Base-by-base conservation (phyloP, 2,797 vertebrate species). In the Lepus townsendii region DNA sequence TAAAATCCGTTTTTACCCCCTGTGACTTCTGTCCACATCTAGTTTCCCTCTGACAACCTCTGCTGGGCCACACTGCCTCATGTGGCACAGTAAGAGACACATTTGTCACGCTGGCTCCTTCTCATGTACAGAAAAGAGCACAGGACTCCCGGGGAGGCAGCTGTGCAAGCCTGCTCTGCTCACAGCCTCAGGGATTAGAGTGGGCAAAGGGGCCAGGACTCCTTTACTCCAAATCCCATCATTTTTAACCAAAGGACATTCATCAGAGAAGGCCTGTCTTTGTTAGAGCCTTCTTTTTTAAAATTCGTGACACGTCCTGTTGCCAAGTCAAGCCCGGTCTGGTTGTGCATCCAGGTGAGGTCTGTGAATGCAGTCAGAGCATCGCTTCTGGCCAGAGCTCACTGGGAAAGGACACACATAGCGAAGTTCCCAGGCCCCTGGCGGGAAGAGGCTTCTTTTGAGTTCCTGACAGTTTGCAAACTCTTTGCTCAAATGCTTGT, bases 251-350 rank as follows among this genome's bases (percentile, higher is more conserved):
- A 16, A n/a, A 77, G 57, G 38, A 85, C 17, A n/a, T 52, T 86
- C 76, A 93, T 79, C 85, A 92, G 78, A 54, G 17, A 50, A 76
- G 68, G 11, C 19, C 69, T 68, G 35, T 85, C 73, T 27, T 71
- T 63, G 79, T 38, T 3, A 3, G 35, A 57, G 14, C 6, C 9
- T 80, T 86, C 52, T 94, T 52, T 47, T 91, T 97, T 94, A 93
- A 92, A 91, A 97, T 96, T 88, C 92, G 94, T 35, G 8, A 50
- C 72, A 90, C 38, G 3, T 57, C 20, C 0, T 86, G 83, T 80
- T 92, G 73, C 86, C 75, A 92, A 95, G 78, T 68, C 87, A 92
- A 96, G 65, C 72, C 8, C 3, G 12, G 65, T 27, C 30, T 50
- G 63, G 60, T 30, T 26, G 17, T 7, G 3, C 2, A 76, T 13